Conservation (phyloP, 2,888 invertebrate genomes). For the Stenodema calcarata region DNA sequence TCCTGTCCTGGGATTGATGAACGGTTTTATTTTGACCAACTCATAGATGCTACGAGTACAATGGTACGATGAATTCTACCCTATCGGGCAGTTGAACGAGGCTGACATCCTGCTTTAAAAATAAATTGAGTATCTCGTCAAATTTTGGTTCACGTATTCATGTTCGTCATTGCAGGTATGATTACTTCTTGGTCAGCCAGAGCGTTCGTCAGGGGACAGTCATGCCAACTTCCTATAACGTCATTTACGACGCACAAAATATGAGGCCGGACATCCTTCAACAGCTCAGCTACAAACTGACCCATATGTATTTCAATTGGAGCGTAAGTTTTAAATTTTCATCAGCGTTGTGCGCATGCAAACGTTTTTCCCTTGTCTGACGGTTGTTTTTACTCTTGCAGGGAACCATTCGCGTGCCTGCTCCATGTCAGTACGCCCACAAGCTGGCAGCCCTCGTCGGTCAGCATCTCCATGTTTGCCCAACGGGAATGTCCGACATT, state of each 20-base stretch:
- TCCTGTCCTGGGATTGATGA: too few relatives aligned
- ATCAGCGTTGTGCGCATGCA: too few relatives aligned
- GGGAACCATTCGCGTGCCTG: constrained; percentile 77
- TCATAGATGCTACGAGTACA: too few relatives aligned
- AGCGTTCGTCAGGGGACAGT: constrained; percentile 88
- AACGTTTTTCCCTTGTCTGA: neutral
- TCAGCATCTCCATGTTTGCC: constrained; percentile 76
- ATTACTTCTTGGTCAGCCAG: constrained; percentile 90
- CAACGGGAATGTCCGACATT: constrained; percentile 59
- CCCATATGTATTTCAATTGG: constrained; percentile 93
- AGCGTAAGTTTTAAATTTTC: constrained; percentile 67
- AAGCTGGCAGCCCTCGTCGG: constrained; percentile 89
- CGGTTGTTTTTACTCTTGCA: constrained; percentile 35
- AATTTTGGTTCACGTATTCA: too few relatives aligned
- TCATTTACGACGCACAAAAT: constrained; percentile 72
- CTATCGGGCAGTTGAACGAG: too few relatives aligned
- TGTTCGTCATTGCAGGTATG: constrained; percentile 69
- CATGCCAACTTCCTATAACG: constrained; percentile 87
- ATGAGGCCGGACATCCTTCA: constrained; percentile 76
- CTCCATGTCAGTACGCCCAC: constrained; percentile 94
- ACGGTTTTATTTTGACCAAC: too few relatives aligned
- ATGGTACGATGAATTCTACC: too few relatives aligned
- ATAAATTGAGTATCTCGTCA: too few relatives aligned
- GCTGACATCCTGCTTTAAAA: too few relatives aligned
- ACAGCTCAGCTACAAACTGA: constrained; percentile 82